Evolutionary conservation across 2,797 vertebrate genomes (phyloP).

Genomic region (Aeoliscus strigatus): DNA sequence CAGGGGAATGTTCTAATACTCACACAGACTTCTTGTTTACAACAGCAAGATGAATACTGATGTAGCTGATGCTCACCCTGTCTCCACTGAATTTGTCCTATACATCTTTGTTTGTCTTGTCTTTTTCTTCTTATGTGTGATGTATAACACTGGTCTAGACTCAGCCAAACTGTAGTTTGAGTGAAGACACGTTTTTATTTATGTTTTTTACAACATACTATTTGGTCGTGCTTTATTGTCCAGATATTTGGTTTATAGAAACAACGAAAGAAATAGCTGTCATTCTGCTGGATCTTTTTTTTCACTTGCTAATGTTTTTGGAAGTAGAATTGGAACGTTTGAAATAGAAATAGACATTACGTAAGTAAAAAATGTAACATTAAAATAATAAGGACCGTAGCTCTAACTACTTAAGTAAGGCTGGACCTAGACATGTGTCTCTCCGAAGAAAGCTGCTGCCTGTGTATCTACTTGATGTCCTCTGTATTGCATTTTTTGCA

Average conservation of each 20-base stretch:
- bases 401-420: conserved; percentile 15
- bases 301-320: no score
- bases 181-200: no score
- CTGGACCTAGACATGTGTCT: conserved; percentile 44
- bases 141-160: conserved; percentile 49
- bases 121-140: conserved; percentile 28
- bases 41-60: conserved; percentile 33
- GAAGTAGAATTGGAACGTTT: no score
- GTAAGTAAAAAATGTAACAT: not conserved
- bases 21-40: conserved; percentile 28
- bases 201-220: no score
- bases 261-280: no score
- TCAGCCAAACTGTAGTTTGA: conserved; percentile 16
- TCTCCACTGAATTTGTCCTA: conserved; percentile 31
- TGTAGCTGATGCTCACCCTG: conserved; percentile 42
- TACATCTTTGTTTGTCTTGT: conserved; percentile 17
- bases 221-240: no score
- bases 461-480: conserved; percentile 24
- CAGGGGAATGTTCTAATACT: conserved; percentile 22
- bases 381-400: not conserved
- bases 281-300: no score
- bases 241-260: no score
- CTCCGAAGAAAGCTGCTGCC: conserved; percentile 29
- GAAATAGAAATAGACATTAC: no score
- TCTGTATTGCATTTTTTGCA: conserved; percentile 23